These are phyloP conservation scores for Tachyglossus aculeatus DNA, from an alignment of 2,797 vertebrate species.

Conservation along the genomic window DNA sequence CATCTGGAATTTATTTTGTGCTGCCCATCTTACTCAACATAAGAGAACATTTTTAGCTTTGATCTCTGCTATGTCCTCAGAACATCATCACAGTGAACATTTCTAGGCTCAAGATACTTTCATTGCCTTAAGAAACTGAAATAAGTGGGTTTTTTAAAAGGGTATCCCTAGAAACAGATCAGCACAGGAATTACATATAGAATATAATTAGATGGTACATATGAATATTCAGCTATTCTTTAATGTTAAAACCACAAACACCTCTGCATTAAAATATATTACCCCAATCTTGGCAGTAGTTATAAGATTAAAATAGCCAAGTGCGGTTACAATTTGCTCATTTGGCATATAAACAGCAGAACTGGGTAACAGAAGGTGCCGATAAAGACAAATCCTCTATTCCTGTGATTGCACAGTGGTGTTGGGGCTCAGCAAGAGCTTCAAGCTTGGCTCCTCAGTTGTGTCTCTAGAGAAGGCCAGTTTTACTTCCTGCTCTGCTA, in stretches of 20 bases:
- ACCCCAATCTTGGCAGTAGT: background rate
- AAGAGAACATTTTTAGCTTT: background rate
- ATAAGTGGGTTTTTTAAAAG: conserved; percentile 50
- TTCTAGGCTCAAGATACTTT: conserved; percentile 25
- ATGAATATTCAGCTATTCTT: conserved; percentile 23
- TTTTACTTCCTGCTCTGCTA: background rate
- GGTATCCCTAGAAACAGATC: conserved; percentile 39
- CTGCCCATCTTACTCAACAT: too few species aligned
- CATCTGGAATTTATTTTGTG: too few species aligned
- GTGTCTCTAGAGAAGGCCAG: background rate
- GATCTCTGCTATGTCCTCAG: conserved; percentile 14
- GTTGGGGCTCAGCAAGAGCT: background rate
- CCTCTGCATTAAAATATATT: background rate
- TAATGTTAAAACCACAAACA: background rate
- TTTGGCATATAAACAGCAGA: background rate
- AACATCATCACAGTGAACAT: conserved; percentile 27
- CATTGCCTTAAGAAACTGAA: conserved; percentile 16
- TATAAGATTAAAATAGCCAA: too few species aligned
- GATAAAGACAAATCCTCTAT: background rate
- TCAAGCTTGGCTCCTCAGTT: background rate
- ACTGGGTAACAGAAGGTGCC: background rate
- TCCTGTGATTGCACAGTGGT: background rate
- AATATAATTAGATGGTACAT: conserved; percentile 30
- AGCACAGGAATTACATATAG: conserved; percentile 39
- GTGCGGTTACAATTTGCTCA: too few species aligned